A percentile compares a stretch with the other conserved stretches of the same genome.
Evolutionary conservation across 2,888 invertebrate species (phyloP).

Genomic region (Ormyrus labotus): DNA sequence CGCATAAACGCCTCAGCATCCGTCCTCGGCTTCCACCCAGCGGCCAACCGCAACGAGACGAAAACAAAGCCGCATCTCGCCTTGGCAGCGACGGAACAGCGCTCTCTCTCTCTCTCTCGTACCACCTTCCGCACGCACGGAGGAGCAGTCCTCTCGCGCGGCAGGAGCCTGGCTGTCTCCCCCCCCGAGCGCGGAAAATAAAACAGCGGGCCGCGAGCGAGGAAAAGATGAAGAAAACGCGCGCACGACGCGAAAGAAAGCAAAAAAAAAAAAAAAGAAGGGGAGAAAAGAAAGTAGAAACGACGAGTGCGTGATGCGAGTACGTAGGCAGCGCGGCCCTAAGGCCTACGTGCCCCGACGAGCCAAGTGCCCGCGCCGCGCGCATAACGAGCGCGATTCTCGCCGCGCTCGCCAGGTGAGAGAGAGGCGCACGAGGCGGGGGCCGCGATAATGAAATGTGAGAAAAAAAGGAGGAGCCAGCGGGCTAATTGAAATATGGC

Average conservation of each 20-base stretch:
- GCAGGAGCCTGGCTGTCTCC: too few species aligned
- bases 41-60: too few species aligned
- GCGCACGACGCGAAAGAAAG: background rate
- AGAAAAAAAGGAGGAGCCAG: slow-evolving; percentile 5
- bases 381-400: slow-evolving; percentile 31
- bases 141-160: too few species aligned
- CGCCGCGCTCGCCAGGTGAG: background rate
- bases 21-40: too few species aligned
- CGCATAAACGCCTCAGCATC: too few species aligned
- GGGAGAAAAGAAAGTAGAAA: background rate
- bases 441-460: slow-evolving; percentile 11
- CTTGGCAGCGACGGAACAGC: too few species aligned
- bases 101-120: too few species aligned
- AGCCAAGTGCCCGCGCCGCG: slow-evolving; percentile 56
- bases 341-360: slow-evolving; percentile 62
- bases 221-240: slow-evolving; percentile 34
- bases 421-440: too few species aligned
- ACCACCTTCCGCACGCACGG: too few species aligned
- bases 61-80: too few species aligned
- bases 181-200: background rate
- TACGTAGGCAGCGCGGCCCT: slow-evolving; percentile 61
- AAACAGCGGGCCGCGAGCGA: background rate
- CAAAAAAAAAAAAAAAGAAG: background rate
- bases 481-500: slow-evolving; percentile 35
- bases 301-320: slow-evolving; percentile 61